Percentiles rank a stretch among this genome's conserved stretches.
Conservation (phyloP, 2,888 invertebrate species). For the Podabrus alpinus region DNA sequence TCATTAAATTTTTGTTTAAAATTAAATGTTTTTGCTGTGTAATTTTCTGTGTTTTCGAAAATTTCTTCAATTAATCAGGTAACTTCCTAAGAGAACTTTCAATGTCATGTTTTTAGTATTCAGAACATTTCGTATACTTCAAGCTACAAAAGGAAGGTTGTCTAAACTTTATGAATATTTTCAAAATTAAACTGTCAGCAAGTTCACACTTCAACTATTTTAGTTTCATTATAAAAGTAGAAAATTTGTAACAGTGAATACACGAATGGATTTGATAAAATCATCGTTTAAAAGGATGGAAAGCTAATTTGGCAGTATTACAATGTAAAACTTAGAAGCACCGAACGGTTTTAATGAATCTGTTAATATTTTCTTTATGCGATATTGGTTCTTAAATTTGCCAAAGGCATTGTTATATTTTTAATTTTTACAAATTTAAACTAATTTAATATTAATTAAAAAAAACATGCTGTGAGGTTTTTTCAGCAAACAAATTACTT, state of each 20-base stretch:
- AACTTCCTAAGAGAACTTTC: not conserved
- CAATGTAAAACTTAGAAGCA: not conserved
- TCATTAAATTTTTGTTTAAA: too few species aligned
- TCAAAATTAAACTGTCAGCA: not conserved
- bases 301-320: not conserved
- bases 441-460: not conserved
- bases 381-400: not conserved
- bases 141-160: not conserved
- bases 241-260: not conserved
- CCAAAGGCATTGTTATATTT: not conserved
- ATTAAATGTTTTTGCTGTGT: too few species aligned
- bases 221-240: not conserved
- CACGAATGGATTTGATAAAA: not conserved
- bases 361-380: not conserved
- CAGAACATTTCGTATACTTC: not conserved
- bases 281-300: not conserved
- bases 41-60: too few species aligned
- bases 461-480: not conserved
- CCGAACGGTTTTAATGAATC: not conserved
- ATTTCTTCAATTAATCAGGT: not conserved
- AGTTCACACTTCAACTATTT: not conserved
- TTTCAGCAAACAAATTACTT: not conserved
- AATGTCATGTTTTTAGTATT: not conserved
- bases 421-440: not conserved
- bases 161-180: not conserved